Evolutionary conservation across 2,113 vertebrate species (phyloP).

Genomic region (Columba livia): DNA sequence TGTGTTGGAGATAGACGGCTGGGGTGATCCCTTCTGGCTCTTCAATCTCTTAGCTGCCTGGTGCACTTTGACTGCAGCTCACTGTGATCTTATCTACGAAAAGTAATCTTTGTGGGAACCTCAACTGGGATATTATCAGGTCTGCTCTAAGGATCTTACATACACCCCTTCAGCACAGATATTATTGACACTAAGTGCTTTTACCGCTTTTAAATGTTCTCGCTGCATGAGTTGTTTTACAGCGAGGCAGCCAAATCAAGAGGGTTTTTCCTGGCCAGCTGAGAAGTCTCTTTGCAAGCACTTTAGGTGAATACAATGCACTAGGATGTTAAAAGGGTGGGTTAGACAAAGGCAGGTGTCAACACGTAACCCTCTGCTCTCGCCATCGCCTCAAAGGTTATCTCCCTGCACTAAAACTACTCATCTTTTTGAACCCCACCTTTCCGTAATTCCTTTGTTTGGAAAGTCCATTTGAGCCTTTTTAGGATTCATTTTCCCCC

Average conservation of each 20-base stretch:
- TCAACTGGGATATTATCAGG: background rate
- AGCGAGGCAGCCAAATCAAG: constrained; percentile 15
- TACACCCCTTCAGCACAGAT: background rate
- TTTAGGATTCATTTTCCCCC: background rate
- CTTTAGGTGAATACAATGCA: background rate
- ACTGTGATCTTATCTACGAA: background rate
- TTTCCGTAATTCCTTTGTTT: constrained; percentile 3
- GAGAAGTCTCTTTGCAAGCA: background rate
- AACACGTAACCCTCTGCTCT: background rate
- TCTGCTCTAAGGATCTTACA: background rate
- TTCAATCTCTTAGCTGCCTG: background rate
- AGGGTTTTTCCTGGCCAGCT: background rate
- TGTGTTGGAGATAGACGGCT: background rate
- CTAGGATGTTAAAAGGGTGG: background rate
- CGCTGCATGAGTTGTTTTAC: constrained; percentile 34
- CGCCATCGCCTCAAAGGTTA: background rate
- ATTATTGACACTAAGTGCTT: constrained; percentile 44
- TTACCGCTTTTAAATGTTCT: constrained; percentile 25
- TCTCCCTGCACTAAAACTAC: background rate
- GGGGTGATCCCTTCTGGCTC: background rate
- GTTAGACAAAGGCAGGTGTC: background rate
- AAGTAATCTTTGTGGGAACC: background rate
- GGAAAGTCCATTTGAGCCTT: background rate
- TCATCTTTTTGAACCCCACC: background rate
- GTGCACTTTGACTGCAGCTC: background rate